Conservation (phyloP, 2,888 invertebrate species). For the Stenolophus ochropezus region DNA sequence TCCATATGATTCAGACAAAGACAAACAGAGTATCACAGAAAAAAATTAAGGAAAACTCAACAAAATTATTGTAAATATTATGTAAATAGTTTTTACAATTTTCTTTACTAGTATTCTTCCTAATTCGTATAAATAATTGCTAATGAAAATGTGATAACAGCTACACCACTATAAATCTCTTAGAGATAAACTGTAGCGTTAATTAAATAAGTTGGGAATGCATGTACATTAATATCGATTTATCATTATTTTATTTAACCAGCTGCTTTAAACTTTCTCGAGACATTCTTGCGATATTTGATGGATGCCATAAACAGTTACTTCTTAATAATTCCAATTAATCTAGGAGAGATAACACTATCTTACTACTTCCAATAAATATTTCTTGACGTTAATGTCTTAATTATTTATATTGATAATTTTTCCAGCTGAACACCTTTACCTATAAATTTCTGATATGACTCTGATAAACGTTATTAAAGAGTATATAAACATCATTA, state of each 20-base stretch:
- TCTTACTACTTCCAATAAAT: not conserved
- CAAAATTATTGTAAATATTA: too few relatives aligned
- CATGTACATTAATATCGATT: slow-evolving; percentile 21
- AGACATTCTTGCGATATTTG: slow-evolving; percentile 8
- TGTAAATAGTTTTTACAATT: too few relatives aligned
- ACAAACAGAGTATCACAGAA: too few relatives aligned
- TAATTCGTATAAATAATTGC: not conserved
- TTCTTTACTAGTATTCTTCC: too few relatives aligned
- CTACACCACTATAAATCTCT: not conserved
- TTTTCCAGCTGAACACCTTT: not conserved
- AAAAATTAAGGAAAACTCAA: too few relatives aligned
- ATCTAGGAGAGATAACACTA: slow-evolving; percentile 14
- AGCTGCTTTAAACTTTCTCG: slow-evolving; percentile 27
- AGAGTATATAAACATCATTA: too few relatives aligned
- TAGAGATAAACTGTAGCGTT: slow-evolving; percentile 15
- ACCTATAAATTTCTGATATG: not conserved
- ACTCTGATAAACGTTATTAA: not conserved
- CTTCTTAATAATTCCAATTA: slow-evolving; percentile 30
- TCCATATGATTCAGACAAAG: too few relatives aligned
- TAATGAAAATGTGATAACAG: not conserved
- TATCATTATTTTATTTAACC: slow-evolving; percentile 21
- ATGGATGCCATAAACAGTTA: slow-evolving; percentile 39
- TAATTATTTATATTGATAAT: slow-evolving; percentile 3
- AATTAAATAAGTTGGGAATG: slow-evolving; percentile 31
- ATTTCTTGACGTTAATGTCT: slow-evolving; percentile 2